phyloP scores from a whole-genome alignment of 2,113 vertebrate species.

The Mus spicilegus region DNA sequence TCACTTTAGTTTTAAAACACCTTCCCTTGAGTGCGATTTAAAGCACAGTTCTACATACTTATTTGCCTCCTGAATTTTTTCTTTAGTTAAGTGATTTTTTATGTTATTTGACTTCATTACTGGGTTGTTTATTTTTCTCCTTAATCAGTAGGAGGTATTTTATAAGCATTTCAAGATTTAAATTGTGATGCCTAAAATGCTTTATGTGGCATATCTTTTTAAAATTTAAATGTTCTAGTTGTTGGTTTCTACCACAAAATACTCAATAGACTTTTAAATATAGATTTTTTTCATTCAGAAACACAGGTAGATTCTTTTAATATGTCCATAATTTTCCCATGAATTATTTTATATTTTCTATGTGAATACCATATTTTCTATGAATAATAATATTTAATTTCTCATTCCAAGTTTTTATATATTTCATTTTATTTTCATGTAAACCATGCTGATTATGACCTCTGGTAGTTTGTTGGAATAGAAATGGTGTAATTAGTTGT shows the following conservation, averaged over 20 bases:
- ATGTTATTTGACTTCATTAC: not conserved
- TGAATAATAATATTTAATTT: not conserved
- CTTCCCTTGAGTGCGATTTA: not conserved
- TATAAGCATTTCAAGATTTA: not conserved
- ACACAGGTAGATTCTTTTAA: not conserved
- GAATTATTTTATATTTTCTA: constrained; percentile 27
- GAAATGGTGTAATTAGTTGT: not conserved
- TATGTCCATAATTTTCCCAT: not conserved
- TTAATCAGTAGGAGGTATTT: not conserved
- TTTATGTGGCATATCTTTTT: not conserved
- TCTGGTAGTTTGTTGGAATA: not conserved
- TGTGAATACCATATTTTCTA: not conserved
- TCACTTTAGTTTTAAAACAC: not conserved
- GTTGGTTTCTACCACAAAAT: not conserved
- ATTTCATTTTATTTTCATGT: not conserved
- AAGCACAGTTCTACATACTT: not conserved
- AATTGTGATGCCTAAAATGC: not conserved
- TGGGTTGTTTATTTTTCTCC: not conserved
- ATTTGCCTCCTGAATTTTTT: not conserved
- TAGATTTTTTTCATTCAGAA: not conserved
- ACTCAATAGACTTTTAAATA: not conserved
- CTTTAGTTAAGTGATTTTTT: too few species aligned
- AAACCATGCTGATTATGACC: not conserved
- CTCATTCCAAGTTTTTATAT: not conserved
- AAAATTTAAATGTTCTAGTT: not conserved